Percentiles rank a stretch among this genome's conserved stretches.
These are phyloP conservation scores for Octonoba sinensis DNA, from an alignment of 2,888 invertebrate species.

Conservation along the genomic window DNA sequence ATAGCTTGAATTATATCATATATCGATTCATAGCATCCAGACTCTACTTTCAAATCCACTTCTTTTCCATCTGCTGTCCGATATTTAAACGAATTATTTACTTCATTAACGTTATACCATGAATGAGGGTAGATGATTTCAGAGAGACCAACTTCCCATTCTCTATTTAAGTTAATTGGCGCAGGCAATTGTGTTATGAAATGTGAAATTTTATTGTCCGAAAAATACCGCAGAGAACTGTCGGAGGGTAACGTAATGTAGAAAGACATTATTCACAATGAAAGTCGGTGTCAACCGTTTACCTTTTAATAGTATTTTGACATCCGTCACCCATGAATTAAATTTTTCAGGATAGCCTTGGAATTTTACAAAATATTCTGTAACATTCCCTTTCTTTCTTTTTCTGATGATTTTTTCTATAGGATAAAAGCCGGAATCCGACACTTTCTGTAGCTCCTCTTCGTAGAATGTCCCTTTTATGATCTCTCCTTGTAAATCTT, in stretches of 20 bases:
- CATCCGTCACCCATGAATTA: constrained; percentile 18
- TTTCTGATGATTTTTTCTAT: constrained; percentile 7
- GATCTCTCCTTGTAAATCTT: not conserved
- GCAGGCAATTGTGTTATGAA: constrained; percentile 67
- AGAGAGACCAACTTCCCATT: constrained; percentile 66
- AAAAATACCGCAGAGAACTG: constrained; percentile 67
- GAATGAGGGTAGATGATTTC: constrained; percentile 66
- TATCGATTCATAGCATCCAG: not conserved
- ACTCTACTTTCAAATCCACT: no score
- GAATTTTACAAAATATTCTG: constrained; percentile 30
- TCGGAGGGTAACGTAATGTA: constrained; percentile 67
- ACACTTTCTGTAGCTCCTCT: constrained; percentile 26
- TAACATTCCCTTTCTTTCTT: not conserved
- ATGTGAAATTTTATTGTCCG: constrained; percentile 67
- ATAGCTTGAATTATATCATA: not conserved
- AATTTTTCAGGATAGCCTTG: constrained; percentile 20
- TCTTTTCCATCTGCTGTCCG: not conserved
- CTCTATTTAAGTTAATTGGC: constrained; percentile 63
- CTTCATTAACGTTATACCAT: constrained; percentile 26
- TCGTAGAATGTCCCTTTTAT: constrained; percentile 33
- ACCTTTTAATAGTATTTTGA: constrained; percentile 12
- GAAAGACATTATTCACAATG: constrained; percentile 27
- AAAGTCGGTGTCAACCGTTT: not conserved
- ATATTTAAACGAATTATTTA: not conserved
- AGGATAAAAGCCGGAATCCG: constrained; percentile 2